A percentile compares a stretch with the other conserved stretches of the same genome.
Conservation (phyloP, 2,797 vertebrate species). For the Crypturellus tataupa region DNA sequence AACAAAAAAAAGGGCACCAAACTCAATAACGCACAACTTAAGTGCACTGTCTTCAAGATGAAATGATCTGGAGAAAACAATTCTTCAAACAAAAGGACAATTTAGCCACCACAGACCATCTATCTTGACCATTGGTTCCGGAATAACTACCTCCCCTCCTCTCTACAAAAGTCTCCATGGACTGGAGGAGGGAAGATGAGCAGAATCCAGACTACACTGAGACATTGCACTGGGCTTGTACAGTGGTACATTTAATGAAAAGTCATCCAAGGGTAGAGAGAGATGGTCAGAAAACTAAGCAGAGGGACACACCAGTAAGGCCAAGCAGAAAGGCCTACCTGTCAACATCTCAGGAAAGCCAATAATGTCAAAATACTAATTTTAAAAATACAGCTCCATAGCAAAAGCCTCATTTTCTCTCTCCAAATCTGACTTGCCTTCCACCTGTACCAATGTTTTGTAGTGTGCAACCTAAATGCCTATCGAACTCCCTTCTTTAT, state of each 20-base stretch:
- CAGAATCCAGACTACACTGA: neutral
- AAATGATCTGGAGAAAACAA: neutral
- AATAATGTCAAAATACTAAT: neutral
- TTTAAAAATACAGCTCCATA: neutral
- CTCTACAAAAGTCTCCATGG: neutral
- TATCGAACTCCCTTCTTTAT: neutral
- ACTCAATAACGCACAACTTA: too few species aligned
- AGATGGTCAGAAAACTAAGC: neutral
- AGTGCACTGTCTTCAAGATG: neutral
- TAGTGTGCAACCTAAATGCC: neutral
- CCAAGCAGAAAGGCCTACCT: neutral
- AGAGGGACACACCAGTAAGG: neutral
- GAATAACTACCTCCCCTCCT: neutral
- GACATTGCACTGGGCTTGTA: accelerated
- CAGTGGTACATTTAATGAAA: neutral
- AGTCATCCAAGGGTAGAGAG: neutral
- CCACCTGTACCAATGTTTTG: neutral
- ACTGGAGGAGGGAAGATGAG: neutral
- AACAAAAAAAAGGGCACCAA: neutral
- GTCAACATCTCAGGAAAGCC: neutral
- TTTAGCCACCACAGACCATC: neutral
- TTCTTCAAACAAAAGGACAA: neutral
- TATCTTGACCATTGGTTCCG: neutral
- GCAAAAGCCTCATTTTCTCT: neutral
- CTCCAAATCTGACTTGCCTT: neutral